Conservation (phyloP, 2,888 invertebrate genomes). For the Bombylius major region DNA sequence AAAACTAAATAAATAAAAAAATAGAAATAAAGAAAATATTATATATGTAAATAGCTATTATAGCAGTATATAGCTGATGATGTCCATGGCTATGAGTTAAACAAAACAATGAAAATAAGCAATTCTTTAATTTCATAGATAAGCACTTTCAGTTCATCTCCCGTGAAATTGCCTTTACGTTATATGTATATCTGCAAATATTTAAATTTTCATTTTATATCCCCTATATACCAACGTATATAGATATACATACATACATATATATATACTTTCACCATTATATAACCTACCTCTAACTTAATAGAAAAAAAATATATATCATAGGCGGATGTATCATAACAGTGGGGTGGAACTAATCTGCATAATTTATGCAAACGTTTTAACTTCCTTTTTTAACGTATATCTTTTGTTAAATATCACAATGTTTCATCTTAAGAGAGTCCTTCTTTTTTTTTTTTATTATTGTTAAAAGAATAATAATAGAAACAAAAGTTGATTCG, state of each 20-base stretch:
- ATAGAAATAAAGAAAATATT: no score
- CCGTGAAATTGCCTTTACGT: slow-evolving; percentile 15
- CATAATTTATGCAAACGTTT: slow-evolving; percentile 14
- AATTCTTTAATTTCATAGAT: slow-evolving; percentile 13
- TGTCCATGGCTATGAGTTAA: no score
- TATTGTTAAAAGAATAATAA: not conserved
- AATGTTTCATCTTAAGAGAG: not conserved
- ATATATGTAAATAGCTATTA: no score
- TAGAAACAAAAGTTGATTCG: not conserved
- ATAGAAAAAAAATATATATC: not conserved
- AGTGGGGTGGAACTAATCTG: slow-evolving; percentile 9
- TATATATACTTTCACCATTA: not conserved
- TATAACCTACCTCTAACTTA: no score
- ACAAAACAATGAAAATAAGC: not conserved
- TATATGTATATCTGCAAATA: slow-evolving; percentile 12
- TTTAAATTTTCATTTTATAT: slow-evolving; percentile 8
- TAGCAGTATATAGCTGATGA: no score
- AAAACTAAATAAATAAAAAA: no score
- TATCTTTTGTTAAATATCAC: not conserved
- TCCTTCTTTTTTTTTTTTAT: not conserved
- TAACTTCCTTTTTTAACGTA: slow-evolving; percentile 3
- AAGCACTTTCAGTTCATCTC: slow-evolving; percentile 14
- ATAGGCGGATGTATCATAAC: slow-evolving; percentile 3
- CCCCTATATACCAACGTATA: no score
- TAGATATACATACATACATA: no score